A percentile compares a stretch with the other conserved stretches of the same genome.
These are phyloP conservation scores for Drosophila carrolli DNA, from an alignment of 1,140 invertebrate species.

Conservation along the genomic window DNA sequence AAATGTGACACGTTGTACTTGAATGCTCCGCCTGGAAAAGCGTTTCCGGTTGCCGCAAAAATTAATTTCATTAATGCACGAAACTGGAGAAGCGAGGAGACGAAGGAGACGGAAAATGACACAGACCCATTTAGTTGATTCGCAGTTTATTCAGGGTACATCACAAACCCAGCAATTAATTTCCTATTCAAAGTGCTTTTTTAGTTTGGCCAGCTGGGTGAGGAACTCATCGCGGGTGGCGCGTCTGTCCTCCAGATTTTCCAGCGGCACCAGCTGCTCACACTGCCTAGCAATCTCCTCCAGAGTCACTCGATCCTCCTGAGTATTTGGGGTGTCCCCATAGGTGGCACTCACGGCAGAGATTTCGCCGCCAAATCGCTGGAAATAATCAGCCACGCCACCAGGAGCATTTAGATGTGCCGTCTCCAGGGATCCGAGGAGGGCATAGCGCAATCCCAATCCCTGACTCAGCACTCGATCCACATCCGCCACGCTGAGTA, in stretches of 20 bases:
- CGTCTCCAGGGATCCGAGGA: constrained; percentile 96
- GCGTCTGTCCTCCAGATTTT: constrained; percentile 89
- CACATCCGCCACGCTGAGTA: constrained; percentile 94
- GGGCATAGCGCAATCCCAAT: constrained; percentile 96
- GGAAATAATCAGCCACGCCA: constrained; percentile 87
- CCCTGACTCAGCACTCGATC: constrained; percentile 97
- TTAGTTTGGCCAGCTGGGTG: constrained; percentile 92
- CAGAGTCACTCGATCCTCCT: constrained; percentile 86
- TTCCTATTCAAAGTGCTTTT: constrained; percentile 87
- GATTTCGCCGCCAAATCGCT: constrained; percentile 91
- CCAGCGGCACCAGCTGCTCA: constrained; percentile 88
- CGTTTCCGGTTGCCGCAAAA: constrained; percentile 78
- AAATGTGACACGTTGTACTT: constrained; percentile 77
- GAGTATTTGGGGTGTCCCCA: constrained; percentile 90
- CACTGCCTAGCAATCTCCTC: constrained; percentile 89
- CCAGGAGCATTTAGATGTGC: constrained; percentile 97
- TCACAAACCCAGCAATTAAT: constrained; percentile 59
- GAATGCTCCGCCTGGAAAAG: constrained; percentile 45
- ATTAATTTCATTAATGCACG: constrained; percentile 82
- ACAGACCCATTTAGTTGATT: constrained; percentile 41
- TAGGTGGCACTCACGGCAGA: constrained; percentile 91
- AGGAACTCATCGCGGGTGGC: constrained; percentile 94
- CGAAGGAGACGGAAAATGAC: neutral
- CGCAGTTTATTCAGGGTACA: constrained; percentile 59
- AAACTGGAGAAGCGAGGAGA: constrained; percentile 50